These are phyloP conservation scores for Clarias pachynema DNA, from an alignment of 2,797 vertebrate species.

Conservation along the genomic window DNA sequence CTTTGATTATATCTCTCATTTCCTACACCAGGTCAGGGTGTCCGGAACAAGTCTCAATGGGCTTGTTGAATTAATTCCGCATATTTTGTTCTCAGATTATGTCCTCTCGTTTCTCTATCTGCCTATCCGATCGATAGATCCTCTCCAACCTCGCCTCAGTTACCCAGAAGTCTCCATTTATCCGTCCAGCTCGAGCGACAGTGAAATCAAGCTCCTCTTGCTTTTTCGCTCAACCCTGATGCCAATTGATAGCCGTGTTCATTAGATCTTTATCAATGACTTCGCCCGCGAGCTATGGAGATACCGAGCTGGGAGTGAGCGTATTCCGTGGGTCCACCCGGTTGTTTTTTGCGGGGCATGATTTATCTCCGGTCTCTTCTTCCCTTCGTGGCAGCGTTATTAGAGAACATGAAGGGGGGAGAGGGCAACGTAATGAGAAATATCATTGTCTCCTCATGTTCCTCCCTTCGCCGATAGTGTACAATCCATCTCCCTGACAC, in stretches of 20 bases:
- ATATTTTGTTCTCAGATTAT: conserved; percentile 62
- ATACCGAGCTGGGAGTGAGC: conserved; percentile 76
- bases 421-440: conserved; percentile 86
- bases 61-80: conserved; percentile 51
- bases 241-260: conserved; percentile 79
- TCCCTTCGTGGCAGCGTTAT: conserved; percentile 77
- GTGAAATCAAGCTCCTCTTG: conserved; percentile 57
- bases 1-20: conserved; percentile 45
- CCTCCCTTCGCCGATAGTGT: conserved; percentile 81
- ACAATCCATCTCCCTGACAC: conserved; percentile 89
- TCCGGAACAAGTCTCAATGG: conserved; percentile 35
- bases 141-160: conserved; percentile 51
- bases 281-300: conserved; percentile 74
- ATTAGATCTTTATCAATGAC: conserved; percentile 84
- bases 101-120: conserved; percentile 61
- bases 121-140: conserved; percentile 59
- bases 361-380: conserved; percentile 79
- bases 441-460: conserved; percentile 91
- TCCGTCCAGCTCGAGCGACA: conserved; percentile 44
- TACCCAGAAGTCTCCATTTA: conserved; percentile 50
- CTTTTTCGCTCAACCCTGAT: conserved; percentile 51
- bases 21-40: conserved; percentile 36
- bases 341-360: conserved; percentile 81
- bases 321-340: conserved; percentile 75
- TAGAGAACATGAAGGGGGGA: conserved; percentile 79